Conservation (phyloP, 2,888 invertebrate species). For the Heteromyza rotundicornis region DNA sequence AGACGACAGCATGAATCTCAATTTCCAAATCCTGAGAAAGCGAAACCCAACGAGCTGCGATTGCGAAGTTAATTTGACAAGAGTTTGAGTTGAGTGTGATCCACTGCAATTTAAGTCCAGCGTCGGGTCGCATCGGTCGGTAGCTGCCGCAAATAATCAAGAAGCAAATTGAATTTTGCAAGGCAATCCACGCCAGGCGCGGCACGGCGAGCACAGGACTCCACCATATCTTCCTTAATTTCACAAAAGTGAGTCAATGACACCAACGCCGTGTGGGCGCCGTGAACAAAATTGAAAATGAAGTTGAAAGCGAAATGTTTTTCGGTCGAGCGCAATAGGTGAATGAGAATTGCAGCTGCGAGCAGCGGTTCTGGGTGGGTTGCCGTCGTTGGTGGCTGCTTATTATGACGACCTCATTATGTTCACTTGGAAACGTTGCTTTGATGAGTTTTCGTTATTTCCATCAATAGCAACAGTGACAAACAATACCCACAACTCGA, state of each 20-base stretch:
- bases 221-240: no score
- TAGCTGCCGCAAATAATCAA: not conserved
- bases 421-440: not conserved
- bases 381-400: no score
- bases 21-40: not conserved
- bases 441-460: not conserved
- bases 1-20: not conserved
- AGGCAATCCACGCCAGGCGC: not conserved
- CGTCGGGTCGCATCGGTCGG: no score
- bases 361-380: not conserved
- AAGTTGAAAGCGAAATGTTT: not conserved
- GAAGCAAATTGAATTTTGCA: not conserved
- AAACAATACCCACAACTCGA: no score
- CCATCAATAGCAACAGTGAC: not conserved
- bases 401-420: not conserved
- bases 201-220: no score
- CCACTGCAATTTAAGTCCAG: no score
- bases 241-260: not conserved
- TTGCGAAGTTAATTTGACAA: not conserved
- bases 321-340: not conserved
- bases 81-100: no score
- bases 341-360: not conserved
- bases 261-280: not conserved
- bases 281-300: not conserved
- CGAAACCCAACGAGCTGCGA: not conserved